Base-by-base conservation (phyloP, 1,140 invertebrate species). In the Zaprionus ornatus region DNA sequence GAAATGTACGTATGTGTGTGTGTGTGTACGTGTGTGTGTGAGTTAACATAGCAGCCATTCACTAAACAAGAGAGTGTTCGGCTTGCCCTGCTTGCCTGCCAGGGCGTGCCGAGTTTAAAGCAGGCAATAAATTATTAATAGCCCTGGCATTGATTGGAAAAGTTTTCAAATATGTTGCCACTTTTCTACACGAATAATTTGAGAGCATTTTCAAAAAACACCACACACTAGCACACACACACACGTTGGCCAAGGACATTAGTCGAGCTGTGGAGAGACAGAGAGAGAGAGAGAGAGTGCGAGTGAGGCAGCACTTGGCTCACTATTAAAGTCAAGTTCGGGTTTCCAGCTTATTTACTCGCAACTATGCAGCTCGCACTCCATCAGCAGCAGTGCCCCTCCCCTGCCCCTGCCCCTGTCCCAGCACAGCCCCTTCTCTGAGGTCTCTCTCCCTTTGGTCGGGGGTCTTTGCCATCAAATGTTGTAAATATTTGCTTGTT, bases 101-200 rank as follows among this genome's bases (percentile, higher is more conserved):
- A 17, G n/a, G 4, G 7, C 40, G 32, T 37, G 10, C 19, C 6
- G 74, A 74, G 78, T 79, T 90, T 90, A 90, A 90, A 90, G 79
- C 80, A 82, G 85, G 81, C 79, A 90, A 90, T 90, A 90, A 90
- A 90, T 90, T 90, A 90, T 90, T 85, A 90, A 90, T 90, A 90
- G 85, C 85, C 66, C 76, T 79, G 85, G 85, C 85, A 90, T 90
- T 90, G 85, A 90, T 90, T 90, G 85, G 86, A 90, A 90, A 90
- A 90, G 71, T 90, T 90, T 90, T 90, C 85, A 90, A 90, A 90
- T 90, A 90, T 90, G 85, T 90, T 90, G 85, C 86, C 85, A 90
- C 81, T 90, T 90, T 90, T 90, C 85, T 90, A 90, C 85, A 90
- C 85, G 85, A 90, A 90, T 90, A 90, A 90, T 90, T 90, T 90